These are phyloP conservation scores for Araneus ventricosus DNA, from an alignment of 1,140 invertebrate species.

Conservation along the genomic window DNA sequence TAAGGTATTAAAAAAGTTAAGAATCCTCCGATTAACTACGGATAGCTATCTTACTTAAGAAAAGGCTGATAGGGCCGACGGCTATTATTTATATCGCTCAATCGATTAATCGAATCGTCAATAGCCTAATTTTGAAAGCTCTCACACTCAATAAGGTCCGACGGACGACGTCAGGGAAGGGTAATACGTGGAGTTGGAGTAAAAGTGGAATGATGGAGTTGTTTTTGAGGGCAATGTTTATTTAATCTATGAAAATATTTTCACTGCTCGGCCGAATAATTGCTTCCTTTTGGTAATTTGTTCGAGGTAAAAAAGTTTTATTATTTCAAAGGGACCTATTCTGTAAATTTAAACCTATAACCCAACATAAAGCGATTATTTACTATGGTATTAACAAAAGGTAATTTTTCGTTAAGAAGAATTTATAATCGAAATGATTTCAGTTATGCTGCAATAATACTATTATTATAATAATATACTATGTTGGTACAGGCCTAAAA, in stretches of 20 bases:
- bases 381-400: too few relatives aligned
- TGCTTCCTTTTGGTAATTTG: neutral
- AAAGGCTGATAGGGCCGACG: slow-evolving; percentile 31
- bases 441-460: too few relatives aligned
- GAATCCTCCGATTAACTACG: slow-evolving; percentile 48
- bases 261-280: neutral
- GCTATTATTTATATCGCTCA: slow-evolving; percentile 62
- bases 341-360: too few relatives aligned
- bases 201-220: neutral
- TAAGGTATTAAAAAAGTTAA: slow-evolving; percentile 28
- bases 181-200: neutral
- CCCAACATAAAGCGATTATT: too few relatives aligned
- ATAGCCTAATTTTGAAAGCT: slow-evolving; percentile 63
- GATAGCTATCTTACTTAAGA: slow-evolving; percentile 57
- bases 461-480: too few relatives aligned
- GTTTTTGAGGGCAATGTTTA: neutral
- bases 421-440: too few relatives aligned
- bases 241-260: too few relatives aligned
- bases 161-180: neutral
- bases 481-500: too few relatives aligned
- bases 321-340: too few relatives aligned
- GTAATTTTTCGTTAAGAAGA: too few relatives aligned
- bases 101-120: slow-evolving; percentile 64
- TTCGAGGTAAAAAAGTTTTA: too few relatives aligned
- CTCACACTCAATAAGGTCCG: neutral